phyloP scores from a whole-genome alignment of 2,888 invertebrate genomes.

The Archips crataeganus region DNA sequence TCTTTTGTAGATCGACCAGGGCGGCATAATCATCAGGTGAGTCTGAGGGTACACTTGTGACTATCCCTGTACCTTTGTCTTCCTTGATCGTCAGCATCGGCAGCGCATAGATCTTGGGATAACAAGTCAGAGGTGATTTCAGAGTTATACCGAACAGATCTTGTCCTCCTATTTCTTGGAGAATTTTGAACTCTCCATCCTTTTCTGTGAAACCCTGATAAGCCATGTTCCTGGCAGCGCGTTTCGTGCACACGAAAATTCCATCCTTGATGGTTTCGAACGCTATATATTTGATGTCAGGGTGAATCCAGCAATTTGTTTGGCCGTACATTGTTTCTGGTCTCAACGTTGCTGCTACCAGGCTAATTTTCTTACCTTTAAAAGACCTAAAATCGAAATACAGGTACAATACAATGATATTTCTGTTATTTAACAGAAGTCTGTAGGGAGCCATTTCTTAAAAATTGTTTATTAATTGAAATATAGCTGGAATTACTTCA shows the following conservation, averaged over 20 bases:
- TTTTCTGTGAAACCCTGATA: conserved; percentile 95
- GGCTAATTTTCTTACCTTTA: conserved; percentile 87
- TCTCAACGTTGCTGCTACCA: conserved; percentile 98
- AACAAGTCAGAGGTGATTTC: conserved; percentile 93
- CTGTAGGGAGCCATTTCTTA: neutral
- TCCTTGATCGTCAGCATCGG: conserved; percentile 99
- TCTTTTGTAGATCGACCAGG: conserved; percentile 97
- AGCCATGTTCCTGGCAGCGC: conserved; percentile 97
- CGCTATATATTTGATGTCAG: conserved; percentile 97
- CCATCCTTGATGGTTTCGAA: conserved; percentile 90
- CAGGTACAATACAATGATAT: neutral
- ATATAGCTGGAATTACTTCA: too few species aligned
- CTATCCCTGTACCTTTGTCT: conserved; percentile 99
- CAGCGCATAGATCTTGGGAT: conserved; percentile 94
- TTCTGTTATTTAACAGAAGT: neutral
- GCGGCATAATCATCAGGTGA: conserved; percentile 99
- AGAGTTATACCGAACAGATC: conserved; percentile 94
- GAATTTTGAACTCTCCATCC: conserved; percentile 91
- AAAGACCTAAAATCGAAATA: conserved; percentile 75
- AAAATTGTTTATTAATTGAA: too few species aligned
- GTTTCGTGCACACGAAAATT: conserved; percentile 93
- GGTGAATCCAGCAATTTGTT: conserved; percentile 99
- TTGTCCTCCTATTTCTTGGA: conserved; percentile 89
- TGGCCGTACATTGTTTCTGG: conserved; percentile 99
- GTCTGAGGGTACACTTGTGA: conserved; percentile 99